Evolutionary conservation across 2,888 invertebrate species (phyloP).

Genomic region (Lacanobia wlatinum): DNA sequence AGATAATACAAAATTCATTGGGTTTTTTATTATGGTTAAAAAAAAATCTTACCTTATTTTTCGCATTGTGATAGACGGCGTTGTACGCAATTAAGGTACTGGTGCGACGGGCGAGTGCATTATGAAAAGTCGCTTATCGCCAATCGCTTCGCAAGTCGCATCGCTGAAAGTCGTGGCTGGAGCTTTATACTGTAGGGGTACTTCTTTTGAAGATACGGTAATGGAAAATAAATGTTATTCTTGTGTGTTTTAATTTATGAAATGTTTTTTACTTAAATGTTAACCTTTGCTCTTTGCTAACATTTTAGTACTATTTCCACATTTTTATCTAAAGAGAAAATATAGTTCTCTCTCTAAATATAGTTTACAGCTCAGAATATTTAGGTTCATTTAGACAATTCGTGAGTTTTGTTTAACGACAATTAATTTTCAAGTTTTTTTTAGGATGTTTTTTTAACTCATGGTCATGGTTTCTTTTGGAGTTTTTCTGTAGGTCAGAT

Average conservation of each 20-base stretch:
- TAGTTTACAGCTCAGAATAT: too few relatives aligned
- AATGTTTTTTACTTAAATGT: background rate
- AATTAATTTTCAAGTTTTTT: too few relatives aligned
- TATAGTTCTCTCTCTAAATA: background rate
- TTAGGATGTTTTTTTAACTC: too few relatives aligned
- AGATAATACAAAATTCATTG: too few relatives aligned
- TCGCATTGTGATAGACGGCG: too few relatives aligned
- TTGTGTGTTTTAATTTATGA: background rate
- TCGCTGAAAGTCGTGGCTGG: background rate
- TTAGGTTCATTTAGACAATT: background rate
- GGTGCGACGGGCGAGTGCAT: too few relatives aligned
- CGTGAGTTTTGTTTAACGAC: background rate
- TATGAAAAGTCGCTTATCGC: background rate
- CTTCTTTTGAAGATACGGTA: slow-evolving; percentile 16
- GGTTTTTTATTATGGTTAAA: too few relatives aligned
- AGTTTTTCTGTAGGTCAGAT: too few relatives aligned
- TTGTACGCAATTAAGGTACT: too few relatives aligned
- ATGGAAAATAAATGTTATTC: background rate
- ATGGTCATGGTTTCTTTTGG: background rate
- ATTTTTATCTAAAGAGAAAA: background rate
- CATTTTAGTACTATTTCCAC: background rate
- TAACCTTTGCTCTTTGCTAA: background rate
- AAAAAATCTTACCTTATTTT: too few relatives aligned
- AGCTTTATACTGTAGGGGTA: background rate
- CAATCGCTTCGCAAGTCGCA: background rate